Conservation (phyloP, 2,888 invertebrate species). For the Kryphioiulus occultus region DNA sequence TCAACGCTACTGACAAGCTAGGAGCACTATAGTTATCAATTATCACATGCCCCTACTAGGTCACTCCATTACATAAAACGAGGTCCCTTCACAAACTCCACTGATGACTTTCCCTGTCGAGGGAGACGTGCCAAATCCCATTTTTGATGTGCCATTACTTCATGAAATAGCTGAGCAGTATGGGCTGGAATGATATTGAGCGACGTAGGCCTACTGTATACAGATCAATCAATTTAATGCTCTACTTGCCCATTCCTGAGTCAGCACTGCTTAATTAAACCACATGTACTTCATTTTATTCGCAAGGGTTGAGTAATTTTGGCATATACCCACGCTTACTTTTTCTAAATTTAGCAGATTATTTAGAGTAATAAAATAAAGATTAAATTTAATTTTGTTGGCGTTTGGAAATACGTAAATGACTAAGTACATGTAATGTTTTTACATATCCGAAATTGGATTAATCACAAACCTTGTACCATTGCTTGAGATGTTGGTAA, state of each 20-base stretch:
- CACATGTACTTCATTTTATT: too few relatives aligned
- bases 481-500: too few relatives aligned
- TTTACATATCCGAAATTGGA: too few relatives aligned
- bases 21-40: neutral
- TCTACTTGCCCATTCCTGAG: neutral
- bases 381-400: too few relatives aligned
- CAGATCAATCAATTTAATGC: neutral
- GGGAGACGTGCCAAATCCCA: neutral
- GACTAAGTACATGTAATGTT: too few relatives aligned
- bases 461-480: too few relatives aligned
- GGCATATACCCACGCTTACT: too few relatives aligned
- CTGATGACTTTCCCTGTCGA: neutral
- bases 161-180: neutral
- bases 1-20: neutral
- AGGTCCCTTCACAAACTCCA: neutral
- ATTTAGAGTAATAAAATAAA: too few relatives aligned
- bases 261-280: neutral
- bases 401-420: too few relatives aligned
- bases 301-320: too few relatives aligned
- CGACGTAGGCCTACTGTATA: neutral
- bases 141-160: neutral
- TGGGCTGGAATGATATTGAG: neutral
- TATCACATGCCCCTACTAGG: neutral
- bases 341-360: too few relatives aligned
- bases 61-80: neutral